Evolutionary conservation across 2,113 vertebrate genomes (phyloP), one percentile per base, ranked within the genome.

Genomic region (Nipponia nippon): DNA sequence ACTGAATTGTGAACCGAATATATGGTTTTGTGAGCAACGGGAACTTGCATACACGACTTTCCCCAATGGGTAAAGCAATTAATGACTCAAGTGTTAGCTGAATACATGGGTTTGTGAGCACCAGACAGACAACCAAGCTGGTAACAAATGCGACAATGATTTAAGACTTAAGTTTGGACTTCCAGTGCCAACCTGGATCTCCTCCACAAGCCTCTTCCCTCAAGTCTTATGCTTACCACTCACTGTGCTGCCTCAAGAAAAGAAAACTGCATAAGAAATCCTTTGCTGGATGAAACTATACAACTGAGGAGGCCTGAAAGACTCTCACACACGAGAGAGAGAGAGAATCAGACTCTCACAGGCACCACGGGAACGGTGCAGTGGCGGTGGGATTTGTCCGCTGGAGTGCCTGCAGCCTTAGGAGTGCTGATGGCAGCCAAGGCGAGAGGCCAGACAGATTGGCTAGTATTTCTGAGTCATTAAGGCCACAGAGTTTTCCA

Each of bases 331-430:
- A 2, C 0, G 52, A 40, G 36, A 66, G 40, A 50, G 40, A 12
- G 34, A 47, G 19, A 49, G 20, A 42, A 50, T 1, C 9, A n/a
- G 79, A 6, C 27, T 18, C 27, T 17, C 27, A 15, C 23, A 34
- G 25, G 52, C 16, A 27, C 67, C 0, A 0, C 4, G n/a, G 69
- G 61, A 75, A 56, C 10, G 1, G 44, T 12, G 49, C 4, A 5
- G 27, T 56, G 65, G 17, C 19, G 42, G 32, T 42, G 77, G 47
- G 26, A 16, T 61, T 27, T 78, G 47, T 21, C 38, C 42, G 23
- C n/a, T 23, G 32, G 8, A 40, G 6, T 4, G 13, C 12, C 67
- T 25, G 32, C 61, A 75, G 75, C 36, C 47, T 36, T 4, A 3
- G 23, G 21, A n/a, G 20, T 5, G 25, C 69, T 36, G 30, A 18